Percentiles rank a stretch among this genome's conserved stretches.
phyloP scores from a whole-genome alignment of 2,113 vertebrate genomes.

The Lamprotornis superbus region DNA sequence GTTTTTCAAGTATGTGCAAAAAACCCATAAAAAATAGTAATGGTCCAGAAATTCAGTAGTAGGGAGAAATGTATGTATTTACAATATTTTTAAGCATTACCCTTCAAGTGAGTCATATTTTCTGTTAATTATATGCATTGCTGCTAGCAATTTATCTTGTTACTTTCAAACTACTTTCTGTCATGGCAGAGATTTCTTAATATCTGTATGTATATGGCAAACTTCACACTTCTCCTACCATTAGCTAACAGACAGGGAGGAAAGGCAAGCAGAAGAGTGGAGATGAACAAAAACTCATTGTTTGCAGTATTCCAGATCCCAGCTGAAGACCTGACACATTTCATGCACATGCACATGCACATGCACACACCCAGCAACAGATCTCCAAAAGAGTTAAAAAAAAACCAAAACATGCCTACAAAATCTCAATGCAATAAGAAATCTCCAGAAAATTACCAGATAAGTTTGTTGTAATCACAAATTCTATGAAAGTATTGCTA shows the following conservation, averaged over 20 bases:
- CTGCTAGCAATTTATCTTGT: background rate
- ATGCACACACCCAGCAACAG: background rate
- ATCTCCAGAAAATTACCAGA: background rate
- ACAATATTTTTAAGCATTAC: background rate
- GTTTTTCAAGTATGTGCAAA: background rate
- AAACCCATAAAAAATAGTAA: background rate
- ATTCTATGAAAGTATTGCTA: background rate
- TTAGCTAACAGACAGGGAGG: background rate
- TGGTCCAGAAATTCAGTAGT: background rate
- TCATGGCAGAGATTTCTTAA: background rate
- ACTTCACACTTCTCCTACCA: background rate
- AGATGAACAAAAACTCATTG: background rate
- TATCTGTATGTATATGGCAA: background rate
- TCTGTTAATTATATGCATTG: background rate
- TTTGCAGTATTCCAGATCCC: background rate
- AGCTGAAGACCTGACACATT: background rate
- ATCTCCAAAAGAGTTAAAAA: background rate
- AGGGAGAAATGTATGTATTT: background rate
- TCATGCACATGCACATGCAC: background rate
- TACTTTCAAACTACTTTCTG: conserved; percentile 11
- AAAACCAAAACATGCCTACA: background rate
- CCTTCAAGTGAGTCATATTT: background rate
- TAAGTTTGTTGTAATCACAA: background rate
- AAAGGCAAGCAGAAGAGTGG: background rate
- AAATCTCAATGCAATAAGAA: background rate